Base-by-base conservation (phyloP, 2,797 vertebrate genomes). In the Cossypha polioptera region DNA sequence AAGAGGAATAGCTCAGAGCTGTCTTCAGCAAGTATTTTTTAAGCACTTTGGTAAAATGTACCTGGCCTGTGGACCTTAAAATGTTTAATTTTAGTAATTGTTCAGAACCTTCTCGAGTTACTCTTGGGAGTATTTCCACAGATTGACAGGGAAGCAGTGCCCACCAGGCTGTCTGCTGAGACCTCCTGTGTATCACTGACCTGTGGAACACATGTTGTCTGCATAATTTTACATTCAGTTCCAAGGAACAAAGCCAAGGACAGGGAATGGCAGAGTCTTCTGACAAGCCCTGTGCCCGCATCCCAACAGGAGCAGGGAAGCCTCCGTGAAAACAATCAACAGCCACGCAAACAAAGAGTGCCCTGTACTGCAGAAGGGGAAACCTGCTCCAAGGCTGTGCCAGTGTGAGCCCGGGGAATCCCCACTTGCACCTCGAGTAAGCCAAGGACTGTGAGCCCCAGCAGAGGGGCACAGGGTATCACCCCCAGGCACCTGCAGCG, bases 281-380 rank as follows among this genome's bases (percentile, higher is more conserved):
- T 2, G 7, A 36, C 14, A 36, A 75, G 26, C 19, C 7, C 15
- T 25, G 9, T 66, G 31, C 12, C 21, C 5, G 2, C 40, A 21
- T 6, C 21, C 45, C 61, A 29, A 5, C 28, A 35, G 22, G 20
- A 73, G 19, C 2, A 3, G 28, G 13, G 13, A 76, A 58, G 22
- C 0, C 50, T 40, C 22, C 11, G 13, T 21, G 43, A 26, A 31
- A 6, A 33, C 14, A 65, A 35, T 5, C 0, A 1, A 35, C 25
- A 76, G n/a, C 31, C 35, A 53, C 40, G 51, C 11, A 50, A 73
- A 86, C 3, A 6, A 68, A 65, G 25, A 19, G 10, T 3, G 1
- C 11, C 63, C 8, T 31, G 15, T 9, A 14, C 21, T 31, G 75
- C 31, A 77, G 47, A 54, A 21, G 31, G 8, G 40, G 20, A 78